These are phyloP conservation scores for Nyctereutes procyonoides DNA, from an alignment of 2,113 vertebrate genomes.

Conservation along the genomic window DNA sequence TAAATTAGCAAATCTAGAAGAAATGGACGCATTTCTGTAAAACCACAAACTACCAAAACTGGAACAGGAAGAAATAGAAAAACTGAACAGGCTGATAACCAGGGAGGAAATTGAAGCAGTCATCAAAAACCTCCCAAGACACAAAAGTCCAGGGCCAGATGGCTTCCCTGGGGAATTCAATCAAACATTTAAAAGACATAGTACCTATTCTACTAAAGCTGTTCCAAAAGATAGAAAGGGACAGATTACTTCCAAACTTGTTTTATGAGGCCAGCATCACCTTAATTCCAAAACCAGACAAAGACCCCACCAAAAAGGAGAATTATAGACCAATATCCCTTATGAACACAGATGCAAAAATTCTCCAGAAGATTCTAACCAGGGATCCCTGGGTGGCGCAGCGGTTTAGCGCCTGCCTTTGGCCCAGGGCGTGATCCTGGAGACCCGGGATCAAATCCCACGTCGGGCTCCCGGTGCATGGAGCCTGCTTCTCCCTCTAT, in stretches of 20 bases:
- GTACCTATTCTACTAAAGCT: too few relatives aligned
- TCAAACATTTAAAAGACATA: not conserved
- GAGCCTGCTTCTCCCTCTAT: too few relatives aligned
- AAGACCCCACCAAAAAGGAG: not conserved
- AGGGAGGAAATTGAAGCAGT: not conserved
- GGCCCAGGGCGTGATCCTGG: too few relatives aligned
- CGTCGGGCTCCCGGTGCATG: too few relatives aligned
- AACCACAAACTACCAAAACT: not conserved
- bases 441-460: too few relatives aligned
- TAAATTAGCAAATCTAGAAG: not conserved
- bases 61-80: not conserved
- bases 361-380: not conserved
- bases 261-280: not conserved
- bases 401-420: too few relatives aligned
- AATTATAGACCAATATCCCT: not conserved
- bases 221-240: not conserved
- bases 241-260: not conserved
- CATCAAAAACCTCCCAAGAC: not conserved
- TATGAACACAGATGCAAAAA: not conserved
- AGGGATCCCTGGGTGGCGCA: too few relatives aligned
- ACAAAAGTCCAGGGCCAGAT: not conserved
- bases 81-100: not conserved
- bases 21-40: not conserved
- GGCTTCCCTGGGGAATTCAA: not conserved
- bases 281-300: not conserved